Evolutionary conservation across 2,113 vertebrate species (phyloP).

Genomic region (Cinclus mexicanus): DNA sequence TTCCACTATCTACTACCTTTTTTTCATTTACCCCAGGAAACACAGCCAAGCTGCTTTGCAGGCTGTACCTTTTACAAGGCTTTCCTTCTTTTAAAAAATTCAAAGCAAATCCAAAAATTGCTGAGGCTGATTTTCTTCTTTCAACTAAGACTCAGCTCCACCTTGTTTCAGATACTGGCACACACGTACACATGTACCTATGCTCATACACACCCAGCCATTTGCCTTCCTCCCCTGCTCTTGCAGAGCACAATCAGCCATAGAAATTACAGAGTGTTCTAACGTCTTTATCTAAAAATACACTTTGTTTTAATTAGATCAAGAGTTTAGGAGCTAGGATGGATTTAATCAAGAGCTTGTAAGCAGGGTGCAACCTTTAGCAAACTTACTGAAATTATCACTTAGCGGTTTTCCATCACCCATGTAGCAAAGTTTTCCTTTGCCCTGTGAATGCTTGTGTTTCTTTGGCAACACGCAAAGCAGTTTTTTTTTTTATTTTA

Average conservation of each 20-base stretch:
- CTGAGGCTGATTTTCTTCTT: not conserved
- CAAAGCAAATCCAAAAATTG: not conserved
- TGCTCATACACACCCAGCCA: not conserved
- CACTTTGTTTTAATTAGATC: not conserved
- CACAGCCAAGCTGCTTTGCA: not conserved
- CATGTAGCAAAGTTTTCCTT: not conserved
- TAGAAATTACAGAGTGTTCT: not conserved
- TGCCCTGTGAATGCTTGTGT: not conserved
- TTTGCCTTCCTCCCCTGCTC: not conserved
- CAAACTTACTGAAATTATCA: slow-evolving; percentile 19
- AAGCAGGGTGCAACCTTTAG: not conserved
- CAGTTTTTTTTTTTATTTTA: not conserved
- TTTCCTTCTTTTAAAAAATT: not conserved
- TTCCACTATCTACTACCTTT: not conserved
- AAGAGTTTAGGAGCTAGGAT: not conserved
- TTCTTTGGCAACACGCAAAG: not conserved
- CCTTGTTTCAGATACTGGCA: not conserved
- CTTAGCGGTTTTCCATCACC: not conserved
- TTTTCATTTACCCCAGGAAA: not conserved
- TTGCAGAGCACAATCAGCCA: not conserved
- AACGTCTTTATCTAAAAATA: slow-evolving; percentile 4
- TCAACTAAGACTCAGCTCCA: not conserved
- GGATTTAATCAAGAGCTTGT: not conserved
- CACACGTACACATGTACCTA: not conserved
- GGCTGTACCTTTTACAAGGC: not conserved